Evolutionary conservation across 2,888 invertebrate genomes (phyloP).

Genomic region (Drosophila demipolita): DNA sequence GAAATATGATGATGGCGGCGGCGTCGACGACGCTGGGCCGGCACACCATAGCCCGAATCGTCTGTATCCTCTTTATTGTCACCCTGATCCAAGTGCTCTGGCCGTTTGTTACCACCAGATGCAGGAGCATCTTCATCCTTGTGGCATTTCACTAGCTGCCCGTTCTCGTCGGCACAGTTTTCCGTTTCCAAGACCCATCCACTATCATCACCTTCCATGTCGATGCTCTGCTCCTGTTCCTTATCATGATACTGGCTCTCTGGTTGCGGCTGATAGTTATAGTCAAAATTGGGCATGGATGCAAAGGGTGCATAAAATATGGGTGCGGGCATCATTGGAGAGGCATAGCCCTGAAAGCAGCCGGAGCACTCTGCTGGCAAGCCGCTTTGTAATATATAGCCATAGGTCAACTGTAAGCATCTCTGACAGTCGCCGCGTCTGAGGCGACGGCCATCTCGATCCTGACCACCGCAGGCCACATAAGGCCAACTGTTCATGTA

Average conservation of each 20-base stretch:
- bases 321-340: slow-evolving; percentile 42
- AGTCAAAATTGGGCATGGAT: slow-evolving; percentile 24
- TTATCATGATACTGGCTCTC: slow-evolving; percentile 3
- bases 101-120: slow-evolving; percentile 1
- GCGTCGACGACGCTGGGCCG: slow-evolving; percentile 49
- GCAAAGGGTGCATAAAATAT: slow-evolving; percentile 23
- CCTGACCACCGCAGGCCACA: slow-evolving; percentile 40
- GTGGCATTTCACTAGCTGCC: slow-evolving; percentile 55
- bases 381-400: slow-evolving; percentile 58
- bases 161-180: slow-evolving; percentile 61
- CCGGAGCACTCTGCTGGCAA: slow-evolving; percentile 58
- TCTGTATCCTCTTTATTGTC: slow-evolving; percentile 4
- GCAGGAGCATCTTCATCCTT: slow-evolving; percentile 30
- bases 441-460: neutral
- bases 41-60: slow-evolving; percentile 32
- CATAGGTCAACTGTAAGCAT: slow-evolving; percentile 62
- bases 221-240: neutral
- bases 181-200: slow-evolving; percentile 48
- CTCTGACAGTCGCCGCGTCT: slow-evolving; percentile 50
- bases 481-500: slow-evolving; percentile 69
- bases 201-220: slow-evolving; percentile 9
- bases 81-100: slow-evolving; percentile 36
- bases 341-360: slow-evolving; percentile 45
- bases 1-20: slow-evolving; percentile 44
- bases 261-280: slow-evolving; percentile 9